Conservation (phyloP, 2,888 invertebrate genomes). For the Limnephilus rhombicus region DNA sequence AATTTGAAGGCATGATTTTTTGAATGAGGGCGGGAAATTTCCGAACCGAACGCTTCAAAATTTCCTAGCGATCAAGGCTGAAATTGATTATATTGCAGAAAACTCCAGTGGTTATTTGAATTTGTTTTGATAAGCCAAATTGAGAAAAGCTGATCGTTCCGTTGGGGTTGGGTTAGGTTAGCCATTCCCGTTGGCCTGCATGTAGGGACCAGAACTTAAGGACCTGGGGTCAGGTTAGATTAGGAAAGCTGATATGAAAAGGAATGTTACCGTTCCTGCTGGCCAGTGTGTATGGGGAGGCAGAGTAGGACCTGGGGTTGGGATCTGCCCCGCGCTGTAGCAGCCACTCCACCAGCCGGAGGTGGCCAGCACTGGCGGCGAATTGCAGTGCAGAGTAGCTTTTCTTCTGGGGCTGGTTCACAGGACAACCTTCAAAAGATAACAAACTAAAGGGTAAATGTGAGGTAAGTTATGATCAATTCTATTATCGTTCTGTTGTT, state of each 20-base stretch:
- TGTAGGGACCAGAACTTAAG: too few species aligned
- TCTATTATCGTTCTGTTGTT: too few species aligned
- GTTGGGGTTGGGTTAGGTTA: too few species aligned
- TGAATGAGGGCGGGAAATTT: too few species aligned
- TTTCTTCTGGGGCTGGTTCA: constrained; percentile 59
- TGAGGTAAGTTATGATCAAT: too few species aligned
- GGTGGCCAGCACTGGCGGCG: constrained; percentile 63
- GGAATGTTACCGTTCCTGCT: constrained; percentile 57
- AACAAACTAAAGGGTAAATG: background rate
- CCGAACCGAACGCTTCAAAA: too few species aligned
- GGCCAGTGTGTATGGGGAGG: constrained; percentile 56
- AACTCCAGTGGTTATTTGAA: too few species aligned
- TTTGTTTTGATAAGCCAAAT: background rate
- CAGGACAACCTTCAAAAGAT: constrained; percentile 60
- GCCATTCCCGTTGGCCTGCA: too few species aligned
- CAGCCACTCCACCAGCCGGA: constrained; percentile 64
- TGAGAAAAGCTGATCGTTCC: background rate
- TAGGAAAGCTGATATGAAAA: background rate
- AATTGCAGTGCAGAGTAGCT: constrained; percentile 65
- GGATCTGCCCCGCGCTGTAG: constrained; percentile 65
- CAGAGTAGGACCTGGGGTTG: background rate
- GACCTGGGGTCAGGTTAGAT: too few species aligned
- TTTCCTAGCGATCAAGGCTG: too few species aligned
- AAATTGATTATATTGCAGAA: too few species aligned
- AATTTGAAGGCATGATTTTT: too few species aligned